Base-by-base conservation (phyloP, 2,797 vertebrate species). In the Cyclura pinguis region DNA sequence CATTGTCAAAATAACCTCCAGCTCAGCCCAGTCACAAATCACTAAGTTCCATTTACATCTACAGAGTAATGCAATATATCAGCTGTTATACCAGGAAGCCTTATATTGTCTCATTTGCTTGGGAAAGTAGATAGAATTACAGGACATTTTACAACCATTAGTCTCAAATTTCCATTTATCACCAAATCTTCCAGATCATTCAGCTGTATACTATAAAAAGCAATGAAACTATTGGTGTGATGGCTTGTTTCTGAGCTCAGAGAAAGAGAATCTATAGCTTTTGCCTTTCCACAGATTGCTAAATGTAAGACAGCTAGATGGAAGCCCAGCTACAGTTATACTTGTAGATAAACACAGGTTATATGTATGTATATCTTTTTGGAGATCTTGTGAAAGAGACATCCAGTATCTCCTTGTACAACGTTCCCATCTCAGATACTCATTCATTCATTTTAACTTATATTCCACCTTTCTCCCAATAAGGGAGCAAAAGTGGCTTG, bases 241-340 rank as follows among this genome's bases (percentile, higher is more conserved):
- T 91, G 14, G 3, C 6, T 2, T 83, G 20, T 83, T 74, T 76
- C 52, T 76, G 57, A 59, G 69, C 29, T 93, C 32, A 9, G 1
- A 0, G 82, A 47, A 38, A 84, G 29, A 29, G 27, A 80, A n/a
- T 89, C 62, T 76, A 83, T 35, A 59, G 47, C 64, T 50, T 74
- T 12, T 38, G 9, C 64, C 52, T 52, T 0, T 67, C 42, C 0
- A 0, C 27, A n/a, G 69, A 82, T 92, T 62, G 24, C 9, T 59
- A 89, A 91, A 92, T 35, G 32, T 50, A 89, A 88, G 55, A 0
- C 52, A 92, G 89, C 90, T 38, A 35, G 52, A 86, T 4, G 0
- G 0, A 29, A 81, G 20, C 14, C 80, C 13, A 32, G 24, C 32
- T 62, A 62, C 18, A 62, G 20, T 22, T 20, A 22, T 6, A 62